These are phyloP conservation scores for Pristionchus exspectatus DNA, from an alignment of 2,888 invertebrate species.

Conservation along the genomic window DNA sequence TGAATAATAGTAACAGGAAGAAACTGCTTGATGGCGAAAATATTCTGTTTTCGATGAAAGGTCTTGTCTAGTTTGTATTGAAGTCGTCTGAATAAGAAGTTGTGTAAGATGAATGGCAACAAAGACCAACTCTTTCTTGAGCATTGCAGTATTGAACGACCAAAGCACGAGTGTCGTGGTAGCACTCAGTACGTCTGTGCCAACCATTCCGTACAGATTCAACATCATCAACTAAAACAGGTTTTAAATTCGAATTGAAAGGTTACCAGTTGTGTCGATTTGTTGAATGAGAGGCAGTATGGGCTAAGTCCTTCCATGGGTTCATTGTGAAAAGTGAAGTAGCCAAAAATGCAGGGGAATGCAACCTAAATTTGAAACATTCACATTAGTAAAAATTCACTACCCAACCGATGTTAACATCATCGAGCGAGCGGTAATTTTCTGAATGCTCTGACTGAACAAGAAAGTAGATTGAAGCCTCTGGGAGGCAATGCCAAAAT, in stretches of 20 bases:
- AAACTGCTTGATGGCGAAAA: background rate
- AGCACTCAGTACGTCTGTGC: background rate
- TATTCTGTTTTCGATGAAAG: conserved; percentile 5
- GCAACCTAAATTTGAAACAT: background rate
- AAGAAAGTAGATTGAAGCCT: background rate
- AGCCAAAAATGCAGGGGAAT: background rate
- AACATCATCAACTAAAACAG: conserved; percentile 6
- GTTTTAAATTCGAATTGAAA: no score
- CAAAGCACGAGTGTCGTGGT: background rate
- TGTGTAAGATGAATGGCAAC: background rate
- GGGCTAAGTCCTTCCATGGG: background rate
- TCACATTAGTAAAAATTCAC: background rate
- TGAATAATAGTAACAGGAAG: background rate
- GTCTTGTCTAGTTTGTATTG: background rate
- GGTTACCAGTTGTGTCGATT: background rate
- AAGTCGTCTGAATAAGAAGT: background rate
- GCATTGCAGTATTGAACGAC: background rate
- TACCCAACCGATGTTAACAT: background rate
- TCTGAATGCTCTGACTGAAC: background rate
- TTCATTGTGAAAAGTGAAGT: background rate
- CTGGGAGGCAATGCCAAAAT: background rate
- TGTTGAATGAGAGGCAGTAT: background rate
- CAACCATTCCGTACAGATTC: background rate
- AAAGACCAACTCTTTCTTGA: background rate
- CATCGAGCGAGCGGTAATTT: background rate